Evolutionary conservation across 2,113 vertebrate species (phyloP), one percentile per base, ranked within the genome.

Genomic region (Cyanoderma ruficeps): DNA sequence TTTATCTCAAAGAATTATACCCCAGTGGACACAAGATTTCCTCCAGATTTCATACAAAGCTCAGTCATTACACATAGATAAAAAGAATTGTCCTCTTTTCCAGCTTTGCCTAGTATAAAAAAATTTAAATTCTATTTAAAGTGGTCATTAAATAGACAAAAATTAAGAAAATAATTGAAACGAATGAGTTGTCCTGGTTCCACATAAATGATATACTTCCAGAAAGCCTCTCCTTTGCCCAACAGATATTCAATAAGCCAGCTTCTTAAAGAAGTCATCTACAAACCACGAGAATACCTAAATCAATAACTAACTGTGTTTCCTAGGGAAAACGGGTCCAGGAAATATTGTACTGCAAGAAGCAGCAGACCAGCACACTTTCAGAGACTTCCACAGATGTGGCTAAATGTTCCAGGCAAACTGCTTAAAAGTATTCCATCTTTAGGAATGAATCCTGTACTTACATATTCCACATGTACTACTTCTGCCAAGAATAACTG

Each of bases 81-180:
- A 80, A 85, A 81, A 55, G 5, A 78, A 79, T 1, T 33, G 1
- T 17, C 16, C 8, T 89, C 19, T 50, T 83, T 88, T 37, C 84
- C 64, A 83, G 33, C 13, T 89, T 82, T 55, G 9, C 6, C 2
- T 1, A 44, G 11, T 15, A 69, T 9, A 55, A 94, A 83, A 83
- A 65, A 89, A 35, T 17, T 3, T 15, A 37, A 78, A 79, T 60
- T 60, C 23, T 39, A 44, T 63, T 35, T 68, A 59, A 87, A 78
- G 4, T 41, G 71, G 55, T 68, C 42, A 91, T 41, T 85, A 91
- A 92, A 89, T 39, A 72, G 33, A 27, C 24, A 91, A 95, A 89
- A 96, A 89, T 56, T 74, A 86, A 88, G 59, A 55, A 68, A 94
- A 89, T 30, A 81, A 78, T 89, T 75, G 8, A 71, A 70, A 64